Evolutionary conservation across 2,888 invertebrate species (phyloP), one percentile per base, ranked within the genome.

Genomic region (Caradrina clavipalpis): DNA sequence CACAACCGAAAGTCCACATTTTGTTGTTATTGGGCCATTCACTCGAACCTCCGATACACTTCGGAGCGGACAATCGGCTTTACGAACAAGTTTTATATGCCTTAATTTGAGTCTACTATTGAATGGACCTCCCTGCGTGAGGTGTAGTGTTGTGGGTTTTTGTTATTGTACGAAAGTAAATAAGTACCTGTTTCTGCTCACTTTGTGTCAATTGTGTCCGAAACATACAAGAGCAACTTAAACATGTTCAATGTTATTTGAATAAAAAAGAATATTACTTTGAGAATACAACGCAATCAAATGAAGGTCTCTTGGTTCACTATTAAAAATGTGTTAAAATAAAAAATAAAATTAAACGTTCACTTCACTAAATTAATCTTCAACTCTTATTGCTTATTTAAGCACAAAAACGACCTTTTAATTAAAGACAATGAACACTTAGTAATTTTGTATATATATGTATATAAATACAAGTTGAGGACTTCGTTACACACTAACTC

Each of bases 11-110:
- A 67, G 42, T 64, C 60, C 69, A 66, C 65, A 70, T 77, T 76
- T 70, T 72, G 73, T 50, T 63, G 81, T 77, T 69, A 73, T 64
- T 72, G 49, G 62, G 76, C 79, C 83, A 79, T 84, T 88, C 86
- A 78, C 78, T 86, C 81, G 73, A 83, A 83, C 75, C 77, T 80
- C 64, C 54, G 58, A 78, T 77, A 80, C 64, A 84, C 70, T 82
- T 64, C 70, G 66, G 57, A 54, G 50, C 55, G 63, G 65, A 77
- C 68, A 73, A 76, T 69, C 56, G 59, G 64, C 70, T 70, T 65
- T 39, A 60, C 26, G 71, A 62, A 74, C 67, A 71, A 67, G 58
- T 82, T 75, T 69, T 56, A 68, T 54, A 68, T 74, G 76, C 58
- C 68, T 72, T 73, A 71, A 82, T 76, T 79, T 74, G 42, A 63